Percentiles rank a stretch among this genome's conserved stretches.
These are phyloP conservation scores for Crepidodera aurea DNA, from an alignment of 2,888 invertebrate species.

Conservation along the genomic window DNA sequence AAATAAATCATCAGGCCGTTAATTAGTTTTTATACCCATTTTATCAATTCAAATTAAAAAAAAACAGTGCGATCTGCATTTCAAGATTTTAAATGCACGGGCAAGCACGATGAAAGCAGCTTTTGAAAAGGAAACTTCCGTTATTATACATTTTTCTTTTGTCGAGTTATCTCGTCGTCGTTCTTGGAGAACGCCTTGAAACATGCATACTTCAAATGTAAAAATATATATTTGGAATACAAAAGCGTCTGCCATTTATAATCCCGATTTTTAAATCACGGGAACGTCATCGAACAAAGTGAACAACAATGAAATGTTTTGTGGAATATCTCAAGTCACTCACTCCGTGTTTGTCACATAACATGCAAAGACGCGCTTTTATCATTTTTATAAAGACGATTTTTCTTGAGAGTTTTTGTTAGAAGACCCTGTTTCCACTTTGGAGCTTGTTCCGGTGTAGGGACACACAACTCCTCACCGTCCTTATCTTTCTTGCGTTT, in stretches of 20 bases:
- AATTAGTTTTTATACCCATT: too few species aligned
- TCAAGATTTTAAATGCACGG: background rate
- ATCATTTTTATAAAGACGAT: conserved; percentile 63
- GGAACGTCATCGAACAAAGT: conserved; percentile 60
- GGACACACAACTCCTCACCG: conserved; percentile 31
- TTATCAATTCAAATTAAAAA: too few species aligned
- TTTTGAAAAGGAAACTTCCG: conserved; percentile 18
- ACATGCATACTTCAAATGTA: conserved; percentile 60
- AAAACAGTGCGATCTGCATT: too few species aligned
- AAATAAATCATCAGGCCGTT: too few species aligned
- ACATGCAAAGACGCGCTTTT: conserved; percentile 63
- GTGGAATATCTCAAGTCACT: conserved; percentile 62
- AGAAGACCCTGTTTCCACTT: conserved; percentile 59
- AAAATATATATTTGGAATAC: conserved; percentile 58
- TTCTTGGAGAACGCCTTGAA: conserved; percentile 53
- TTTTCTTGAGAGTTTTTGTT: conserved; percentile 61
- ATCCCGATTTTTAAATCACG: conserved; percentile 59
- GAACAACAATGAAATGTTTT: conserved; percentile 61
- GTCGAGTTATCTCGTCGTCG: conserved; percentile 23
- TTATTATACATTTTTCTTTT: conserved; percentile 27
- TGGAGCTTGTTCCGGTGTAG: conserved; percentile 56
- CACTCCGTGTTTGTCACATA: conserved; percentile 62
- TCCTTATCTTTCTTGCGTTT: conserved; percentile 36
- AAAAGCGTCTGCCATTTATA: conserved; percentile 60
- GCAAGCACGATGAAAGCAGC: conserved; percentile 6